Base-by-base conservation (phyloP, 2,888 invertebrate species). In the Plebejus melissa region DNA sequence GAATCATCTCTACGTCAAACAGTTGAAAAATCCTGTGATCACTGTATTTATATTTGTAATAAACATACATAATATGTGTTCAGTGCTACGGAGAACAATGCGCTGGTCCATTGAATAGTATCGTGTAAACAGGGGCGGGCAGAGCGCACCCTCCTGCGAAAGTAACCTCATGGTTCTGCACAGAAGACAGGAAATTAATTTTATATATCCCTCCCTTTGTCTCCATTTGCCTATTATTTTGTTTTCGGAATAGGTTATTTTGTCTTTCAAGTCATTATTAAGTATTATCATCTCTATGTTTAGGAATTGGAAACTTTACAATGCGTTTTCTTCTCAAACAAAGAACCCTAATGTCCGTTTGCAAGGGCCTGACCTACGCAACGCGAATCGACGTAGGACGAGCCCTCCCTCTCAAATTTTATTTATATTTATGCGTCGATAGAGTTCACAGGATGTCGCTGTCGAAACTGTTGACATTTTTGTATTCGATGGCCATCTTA, bases 41-140 rank as follows among this genome's bases (percentile, higher is more conserved):
- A 72, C 72, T 28, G 72, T 72, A 50, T 72, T 72, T 72, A 72
- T 69, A 50, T 69, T 70, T n/a, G 54, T 57, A 28, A 54, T 50
- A 80, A 82, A 80, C 80, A 82, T 77, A 79, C 76, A 80, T 80
- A 76, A 80, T 80, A 76, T 79, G 80, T 79, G 78, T 79, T 80
- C 80, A 80, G 82, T 58, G 57, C 57, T 57, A 38, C 79, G 80
- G 81, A 87, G 87, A 89, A 90, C 91, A 90, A 88, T 88, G 82
- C 81, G 54, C 28, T 38, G 81, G 86, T 85, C 85, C 89, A 89
- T 91, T 90, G 88, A 88, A 89, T 87, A 90, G 90, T 88, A 89
- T 87, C 86, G 86, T 81, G 86, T 87, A 91, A 90, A 91, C 86
- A 91, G 86, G 90, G 90, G 88, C 80, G 84, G 90, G 88, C 80